phyloP scores from a whole-genome alignment of 2,113 vertebrate species.

The Petrocephalus zakoni region DNA sequence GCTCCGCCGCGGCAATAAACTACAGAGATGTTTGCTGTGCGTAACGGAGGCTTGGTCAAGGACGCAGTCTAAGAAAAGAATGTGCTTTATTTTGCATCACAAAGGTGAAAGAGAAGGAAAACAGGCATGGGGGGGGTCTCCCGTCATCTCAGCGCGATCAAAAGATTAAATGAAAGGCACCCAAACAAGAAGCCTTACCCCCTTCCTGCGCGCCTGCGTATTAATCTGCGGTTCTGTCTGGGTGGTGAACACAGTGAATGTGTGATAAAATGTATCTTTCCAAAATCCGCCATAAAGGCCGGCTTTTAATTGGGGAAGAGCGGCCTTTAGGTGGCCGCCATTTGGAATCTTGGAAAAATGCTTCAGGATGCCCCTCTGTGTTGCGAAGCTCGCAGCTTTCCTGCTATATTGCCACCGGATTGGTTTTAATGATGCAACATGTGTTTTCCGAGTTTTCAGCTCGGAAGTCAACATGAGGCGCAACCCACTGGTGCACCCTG shows the following conservation, averaged over 20 bases:
- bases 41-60: conserved; percentile 9
- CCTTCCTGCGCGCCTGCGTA: neutral
- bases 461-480: neutral
- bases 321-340: neutral
- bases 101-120: neutral
- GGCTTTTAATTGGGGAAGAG: neutral
- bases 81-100: neutral
- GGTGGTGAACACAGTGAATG: neutral
- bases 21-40: neutral
- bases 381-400: neutral
- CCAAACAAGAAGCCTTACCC: neutral
- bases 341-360: conserved; percentile 4
- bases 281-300: conserved; percentile 16
- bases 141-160: neutral
- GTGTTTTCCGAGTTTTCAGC: conserved; percentile 4
- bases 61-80: neutral
- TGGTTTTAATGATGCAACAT: conserved; percentile 13
- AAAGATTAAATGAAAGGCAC: neutral
- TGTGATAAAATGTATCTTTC: conserved; percentile 9
- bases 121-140: no score
- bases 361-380: neutral
- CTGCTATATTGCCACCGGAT: neutral
- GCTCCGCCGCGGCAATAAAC: neutral
- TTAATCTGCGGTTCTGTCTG: conserved; percentile 11
- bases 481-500: neutral